phyloP scores from a whole-genome alignment of 53 echinoderm and acorn worm genomes.

The Hippasteria phrygiana region DNA sequence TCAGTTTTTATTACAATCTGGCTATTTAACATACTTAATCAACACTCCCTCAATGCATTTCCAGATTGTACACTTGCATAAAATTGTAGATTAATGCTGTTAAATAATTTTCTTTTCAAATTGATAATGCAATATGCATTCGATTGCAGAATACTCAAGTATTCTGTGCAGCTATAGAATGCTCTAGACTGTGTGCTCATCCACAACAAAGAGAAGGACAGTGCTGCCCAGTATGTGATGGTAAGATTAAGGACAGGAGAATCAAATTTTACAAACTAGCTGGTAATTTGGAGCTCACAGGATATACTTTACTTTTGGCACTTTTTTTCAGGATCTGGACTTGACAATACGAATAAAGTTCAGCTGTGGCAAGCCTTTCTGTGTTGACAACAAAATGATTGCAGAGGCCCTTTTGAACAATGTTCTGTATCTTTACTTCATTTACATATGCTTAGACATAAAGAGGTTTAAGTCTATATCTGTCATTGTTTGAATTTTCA shows the following conservation, averaged over 20 bases:
- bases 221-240: conserved; percentile 94
- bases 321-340: too few species aligned
- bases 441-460: too few species aligned
- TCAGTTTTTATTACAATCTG: not conserved
- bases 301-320: too few species aligned
- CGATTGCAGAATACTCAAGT: conserved; percentile 81
- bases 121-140: not conserved
- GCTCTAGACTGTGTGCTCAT: conserved; percentile 88
- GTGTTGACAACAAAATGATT: too few species aligned
- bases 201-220: conserved; percentile 77
- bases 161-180: conserved; percentile 85
- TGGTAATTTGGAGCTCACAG: not conserved
- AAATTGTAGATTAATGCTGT: not conserved
- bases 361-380: too few species aligned
- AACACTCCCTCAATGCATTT: too few species aligned
- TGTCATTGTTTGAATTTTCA: too few species aligned
- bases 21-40: not conserved
- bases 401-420: too few species aligned
- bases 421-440: too few species aligned
- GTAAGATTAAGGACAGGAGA: conserved; percentile 47
- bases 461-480: too few species aligned
- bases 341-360: too few species aligned
- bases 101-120: not conserved
- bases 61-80: not conserved
- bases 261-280: not conserved